These are phyloP conservation scores for Palaemon carinicauda DNA, from an alignment of 1,140 invertebrate species.

Conservation along the genomic window DNA sequence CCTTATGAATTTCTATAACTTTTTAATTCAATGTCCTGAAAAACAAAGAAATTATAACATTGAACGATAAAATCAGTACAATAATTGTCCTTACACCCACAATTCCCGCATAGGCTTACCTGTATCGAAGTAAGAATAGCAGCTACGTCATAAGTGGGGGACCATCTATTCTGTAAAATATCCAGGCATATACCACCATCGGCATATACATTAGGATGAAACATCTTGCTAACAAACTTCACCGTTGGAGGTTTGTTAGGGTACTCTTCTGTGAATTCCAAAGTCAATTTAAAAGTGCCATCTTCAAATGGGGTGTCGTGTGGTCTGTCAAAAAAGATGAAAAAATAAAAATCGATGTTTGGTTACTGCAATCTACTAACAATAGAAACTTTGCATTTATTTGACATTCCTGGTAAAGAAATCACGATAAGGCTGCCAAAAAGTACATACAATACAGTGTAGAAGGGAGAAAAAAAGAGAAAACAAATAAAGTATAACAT, in stretches of 20 bases:
- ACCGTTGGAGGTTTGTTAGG: conserved; percentile 77
- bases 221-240: conserved; percentile 75
- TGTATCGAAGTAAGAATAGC: conserved; percentile 76
- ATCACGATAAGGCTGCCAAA: too few relatives aligned
- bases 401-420: too few relatives aligned
- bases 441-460: too few relatives aligned
- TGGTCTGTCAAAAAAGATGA: conserved; percentile 65
- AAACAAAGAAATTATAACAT: too few relatives aligned
- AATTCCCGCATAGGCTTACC: conserved; percentile 60
- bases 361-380: not conserved
- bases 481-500: too few relatives aligned
- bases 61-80: too few relatives aligned
- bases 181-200: conserved; percentile 78
- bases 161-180: conserved; percentile 72
- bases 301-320: conserved; percentile 79
- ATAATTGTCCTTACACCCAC: too few relatives aligned
- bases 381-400: not conserved
- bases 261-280: conserved; percentile 78
- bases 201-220: conserved; percentile 78
- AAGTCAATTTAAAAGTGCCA: conserved; percentile 75
- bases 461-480: too few relatives aligned
- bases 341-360: not conserved
- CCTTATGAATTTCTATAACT: too few relatives aligned
- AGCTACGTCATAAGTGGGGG: conserved; percentile 77
- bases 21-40: too few relatives aligned